phyloP scores from a whole-genome alignment of 2,113 vertebrate species.

The Propithecus coquereli region DNA sequence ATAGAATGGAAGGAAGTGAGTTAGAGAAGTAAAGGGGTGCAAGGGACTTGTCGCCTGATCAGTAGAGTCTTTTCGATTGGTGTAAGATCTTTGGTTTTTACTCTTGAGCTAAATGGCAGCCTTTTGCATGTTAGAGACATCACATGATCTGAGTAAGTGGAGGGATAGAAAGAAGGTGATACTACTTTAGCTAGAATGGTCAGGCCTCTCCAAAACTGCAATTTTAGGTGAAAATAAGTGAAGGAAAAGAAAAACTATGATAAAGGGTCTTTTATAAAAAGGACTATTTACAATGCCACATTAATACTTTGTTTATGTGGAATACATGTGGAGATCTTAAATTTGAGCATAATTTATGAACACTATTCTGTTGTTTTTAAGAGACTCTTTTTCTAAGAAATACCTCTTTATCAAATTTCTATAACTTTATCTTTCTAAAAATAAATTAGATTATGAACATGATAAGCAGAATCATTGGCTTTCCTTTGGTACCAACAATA shows the following conservation, averaged over 20 bases:
- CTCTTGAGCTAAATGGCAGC: neutral
- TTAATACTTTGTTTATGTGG: slow-evolving; percentile 13
- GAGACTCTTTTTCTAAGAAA: neutral
- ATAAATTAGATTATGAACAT: neutral
- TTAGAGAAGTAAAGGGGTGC: neutral
- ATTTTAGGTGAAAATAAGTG: neutral
- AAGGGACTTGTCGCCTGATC: neutral
- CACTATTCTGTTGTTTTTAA: neutral
- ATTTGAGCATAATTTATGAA: slow-evolving; percentile 1
- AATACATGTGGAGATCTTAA: neutral
- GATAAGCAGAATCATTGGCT: neutral
- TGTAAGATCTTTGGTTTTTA: neutral
- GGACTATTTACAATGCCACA: neutral
- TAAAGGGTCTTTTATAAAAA: neutral
- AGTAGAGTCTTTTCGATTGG: neutral
- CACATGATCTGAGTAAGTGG: neutral
- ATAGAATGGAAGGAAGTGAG: neutral
- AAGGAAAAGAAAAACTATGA: neutral
- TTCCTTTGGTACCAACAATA: neutral
- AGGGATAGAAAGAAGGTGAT: neutral
- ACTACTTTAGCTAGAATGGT: neutral
- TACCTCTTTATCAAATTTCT: neutral
- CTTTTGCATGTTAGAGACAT: neutral
- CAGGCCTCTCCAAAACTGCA: neutral
- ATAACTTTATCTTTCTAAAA: neutral